Base-by-base conservation (phyloP, 2,113 vertebrate species). In the Ammodytes dubius region DNA sequence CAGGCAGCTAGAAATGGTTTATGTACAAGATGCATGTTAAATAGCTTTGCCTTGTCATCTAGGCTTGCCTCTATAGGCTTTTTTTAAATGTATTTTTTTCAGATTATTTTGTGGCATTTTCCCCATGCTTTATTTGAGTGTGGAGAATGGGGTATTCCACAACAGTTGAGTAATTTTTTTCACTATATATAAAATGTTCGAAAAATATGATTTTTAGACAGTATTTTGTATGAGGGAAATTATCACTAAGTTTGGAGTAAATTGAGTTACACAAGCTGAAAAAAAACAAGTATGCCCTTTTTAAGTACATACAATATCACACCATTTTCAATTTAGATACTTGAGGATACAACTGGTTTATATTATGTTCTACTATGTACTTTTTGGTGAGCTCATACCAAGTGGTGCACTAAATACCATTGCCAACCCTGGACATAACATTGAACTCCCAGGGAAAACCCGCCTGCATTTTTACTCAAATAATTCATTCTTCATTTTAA, bases 401-500 rank as follows among this genome's bases (percentile, higher is more conserved):
- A 88, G 57, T 17, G 35, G 42, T 58, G 75, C 47, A 73, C 57
- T 76, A 77, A 72, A 70, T 67, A 74, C 27, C 90, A 89, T 70
- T 82, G 77, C 74, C 77, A 42, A 27, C 75, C 74, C 86, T 83
- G 75, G 75, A 85, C 77, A 81, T 81, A 74, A 83, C 86, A 91
- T 87, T 67, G 77, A 91, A 85, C 79, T 85, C 87, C 74, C 72
- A 35, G 64, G 77, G 88, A 70, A 79, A 86, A 89, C 74, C 79
- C 79, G 87, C 63, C 90, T 60, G 85, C 71, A 74, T 88, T 88
- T 82, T 84, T 87, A 85, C 77, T 77, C 74, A 65, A 19, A 65
- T 74, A 86, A 92, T 93, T 85, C 84, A 94, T 91, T 88, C 92
- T 94, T 93, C 45, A 94, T 89, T 83, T 76, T 70, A 68, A 88